Evolutionary conservation across 2,113 vertebrate genomes (phyloP).

Genomic region (Tenrec ecaudatus): DNA sequence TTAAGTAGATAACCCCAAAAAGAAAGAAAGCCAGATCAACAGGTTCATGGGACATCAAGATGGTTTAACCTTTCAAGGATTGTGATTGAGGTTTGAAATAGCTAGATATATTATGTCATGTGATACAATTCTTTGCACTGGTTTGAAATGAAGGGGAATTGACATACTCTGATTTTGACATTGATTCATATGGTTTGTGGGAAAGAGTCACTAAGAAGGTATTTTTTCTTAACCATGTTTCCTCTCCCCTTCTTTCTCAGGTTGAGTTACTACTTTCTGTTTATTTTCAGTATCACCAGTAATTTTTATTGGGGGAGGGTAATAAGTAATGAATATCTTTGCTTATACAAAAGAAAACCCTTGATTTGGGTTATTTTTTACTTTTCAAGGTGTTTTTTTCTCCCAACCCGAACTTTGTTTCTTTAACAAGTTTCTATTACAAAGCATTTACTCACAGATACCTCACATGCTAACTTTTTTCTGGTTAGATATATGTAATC

Average conservation of each 20-base stretch:
- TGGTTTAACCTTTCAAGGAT: not conserved
- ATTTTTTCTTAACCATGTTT: not conserved
- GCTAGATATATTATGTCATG: not conserved
- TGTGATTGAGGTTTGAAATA: not conserved
- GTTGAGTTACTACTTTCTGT: not conserved
- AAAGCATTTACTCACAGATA: not conserved
- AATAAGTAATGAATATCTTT: conserved; percentile 7
- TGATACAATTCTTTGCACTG: not conserved
- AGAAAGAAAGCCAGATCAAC: not conserved
- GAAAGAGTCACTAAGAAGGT: not conserved
- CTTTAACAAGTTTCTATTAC: not conserved
- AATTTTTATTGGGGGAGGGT: not conserved
- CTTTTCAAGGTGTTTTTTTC: not conserved
- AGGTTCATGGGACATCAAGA: not conserved
- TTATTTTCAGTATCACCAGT: not conserved
- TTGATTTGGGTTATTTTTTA: not conserved
- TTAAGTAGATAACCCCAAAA: not conserved
- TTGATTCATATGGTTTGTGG: not conserved
- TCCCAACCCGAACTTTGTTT: conserved; percentile 2
- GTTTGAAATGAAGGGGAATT: not conserved
- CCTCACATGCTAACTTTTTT: not conserved
- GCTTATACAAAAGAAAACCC: not conserved
- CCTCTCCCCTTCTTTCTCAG: not conserved
- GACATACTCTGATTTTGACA: not conserved
- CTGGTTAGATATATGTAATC: conserved; percentile 4